phyloP scores from a whole-genome alignment of 2,888 invertebrate genomes.

The Heliconius ismenius region DNA sequence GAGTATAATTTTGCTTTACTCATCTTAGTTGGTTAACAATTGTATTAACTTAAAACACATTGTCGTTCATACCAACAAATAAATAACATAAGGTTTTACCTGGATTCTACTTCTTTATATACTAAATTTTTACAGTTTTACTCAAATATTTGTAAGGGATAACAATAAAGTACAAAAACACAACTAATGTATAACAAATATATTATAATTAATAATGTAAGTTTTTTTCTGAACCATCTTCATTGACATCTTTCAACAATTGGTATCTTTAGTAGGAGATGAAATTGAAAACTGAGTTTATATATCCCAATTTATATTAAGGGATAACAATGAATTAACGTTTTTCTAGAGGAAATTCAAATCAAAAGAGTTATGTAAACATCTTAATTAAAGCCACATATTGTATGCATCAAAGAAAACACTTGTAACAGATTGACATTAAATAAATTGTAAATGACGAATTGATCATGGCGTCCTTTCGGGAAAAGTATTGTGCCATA shows the following conservation, averaged over 20 bases:
- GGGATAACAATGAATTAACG: neutral
- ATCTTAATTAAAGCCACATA: slow-evolving; percentile 23
- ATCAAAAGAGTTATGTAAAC: neutral
- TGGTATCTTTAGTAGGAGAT: too few relatives aligned
- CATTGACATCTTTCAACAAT: too few relatives aligned
- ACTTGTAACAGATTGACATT: slow-evolving; percentile 72
- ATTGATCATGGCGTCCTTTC: slow-evolving; percentile 70
- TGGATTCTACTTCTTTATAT: neutral
- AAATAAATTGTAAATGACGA: slow-evolving; percentile 78
- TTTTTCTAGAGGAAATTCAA: neutral
- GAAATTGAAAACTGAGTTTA: neutral
- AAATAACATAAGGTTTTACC: neutral
- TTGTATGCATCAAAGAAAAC: slow-evolving; percentile 32
- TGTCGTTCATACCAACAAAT: neutral
- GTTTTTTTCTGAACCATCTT: neutral
- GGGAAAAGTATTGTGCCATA: slow-evolving; percentile 48
- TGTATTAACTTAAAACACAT: slow-evolving; percentile 1
- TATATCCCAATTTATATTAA: neutral
- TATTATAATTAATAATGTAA: neutral
- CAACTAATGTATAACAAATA: neutral
- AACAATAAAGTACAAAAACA: neutral
- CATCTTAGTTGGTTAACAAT: neutral
- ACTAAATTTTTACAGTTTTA: neutral
- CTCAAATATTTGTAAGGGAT: neutral
- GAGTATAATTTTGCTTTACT: neutral